Base-by-base conservation (phyloP, 2,888 invertebrate genomes). In the Monopis laevigella region DNA sequence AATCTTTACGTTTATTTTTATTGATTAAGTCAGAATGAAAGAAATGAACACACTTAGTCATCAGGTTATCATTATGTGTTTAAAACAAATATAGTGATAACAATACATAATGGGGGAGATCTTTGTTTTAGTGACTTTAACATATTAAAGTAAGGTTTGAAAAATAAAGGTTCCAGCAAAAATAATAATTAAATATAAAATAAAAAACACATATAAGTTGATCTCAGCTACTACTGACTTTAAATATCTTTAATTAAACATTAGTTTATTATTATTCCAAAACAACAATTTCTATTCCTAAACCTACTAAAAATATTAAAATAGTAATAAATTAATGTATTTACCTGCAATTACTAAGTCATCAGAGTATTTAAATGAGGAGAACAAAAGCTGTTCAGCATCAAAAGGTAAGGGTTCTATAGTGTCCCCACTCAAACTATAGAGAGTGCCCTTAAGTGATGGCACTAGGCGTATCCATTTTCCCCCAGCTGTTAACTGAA, bases 391-490 rank as follows among this genome's bases (percentile, higher is more conserved):
- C 50, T 89, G 87, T 42, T 96, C 96, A 0, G 93, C 91, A 29
- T 90, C 88, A 48, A 98, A 86, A 0, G 96, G 96, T 46, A 95
- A 81, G 0, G 93, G 88, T 69, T 96, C 93, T 36, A 98, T 86
- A 46, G 86, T 88, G 45, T 91, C 89, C 0, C 94, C 96, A 65
- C 96, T 93, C 64, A 96, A 91, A 65, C 93, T 92, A 74, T 96
- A 98, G 38, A 98, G 82, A 2, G 89, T 88, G 1, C 98, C 98
- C 55, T 89, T 91, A 7, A 98, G 78, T 0, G 98, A 96, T 1
- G 98, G 98, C 55, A 98, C 95, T 59, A 98, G 84, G 36, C 93
- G 85, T 12, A 94, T 87, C 86, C 88, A 90, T 62, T 93, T 89
- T 2, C 93, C 95, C 59, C 91, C 89, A 42, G 90, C 89, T 26